These are phyloP conservation scores for Drosophila anomelani DNA, from an alignment of 2,888 invertebrate genomes.

Conservation along the genomic window DNA sequence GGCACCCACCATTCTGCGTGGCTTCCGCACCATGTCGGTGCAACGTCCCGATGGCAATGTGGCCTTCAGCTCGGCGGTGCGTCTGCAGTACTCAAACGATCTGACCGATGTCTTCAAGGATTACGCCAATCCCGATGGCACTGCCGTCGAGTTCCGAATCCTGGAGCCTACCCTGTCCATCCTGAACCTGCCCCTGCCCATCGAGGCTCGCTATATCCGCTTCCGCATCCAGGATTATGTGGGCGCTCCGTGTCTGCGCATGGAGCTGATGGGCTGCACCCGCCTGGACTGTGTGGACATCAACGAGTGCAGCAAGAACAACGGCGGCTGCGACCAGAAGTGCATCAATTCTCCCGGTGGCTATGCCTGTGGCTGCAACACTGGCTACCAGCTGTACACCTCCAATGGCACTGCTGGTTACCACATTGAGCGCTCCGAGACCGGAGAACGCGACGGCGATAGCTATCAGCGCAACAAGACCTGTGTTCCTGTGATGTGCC, in stretches of 20 bases:
- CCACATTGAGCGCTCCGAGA: conserved; percentile 91
- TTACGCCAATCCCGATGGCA: conserved; percentile 96
- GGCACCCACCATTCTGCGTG: conserved; percentile 94
- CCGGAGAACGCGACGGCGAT: conserved; percentile 95
- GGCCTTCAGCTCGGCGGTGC: conserved; percentile 95
- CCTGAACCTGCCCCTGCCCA: conserved; percentile 94
- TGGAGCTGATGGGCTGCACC: conserved; percentile 97
- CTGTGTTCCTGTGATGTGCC: conserved; percentile 97
- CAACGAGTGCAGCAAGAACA: conserved; percentile 93
- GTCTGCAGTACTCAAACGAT: conserved; percentile 94
- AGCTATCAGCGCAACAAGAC: conserved; percentile 96
- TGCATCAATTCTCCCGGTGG: conserved; percentile 95
- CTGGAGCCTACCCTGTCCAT: conserved; percentile 96
- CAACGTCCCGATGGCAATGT: conserved; percentile 92
- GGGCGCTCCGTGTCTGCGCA: conserved; percentile 94
- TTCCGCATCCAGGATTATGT: conserved; percentile 95
- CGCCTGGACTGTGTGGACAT: conserved; percentile 94
- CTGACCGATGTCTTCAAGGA: conserved; percentile 95
- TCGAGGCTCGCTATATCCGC: conserved; percentile 94
- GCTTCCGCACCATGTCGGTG: conserved; percentile 96
- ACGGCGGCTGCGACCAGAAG: conserved; percentile 97
- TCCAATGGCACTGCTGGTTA: conserved; percentile 96
- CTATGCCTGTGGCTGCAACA: conserved; percentile 94
- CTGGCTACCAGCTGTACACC: conserved; percentile 95
- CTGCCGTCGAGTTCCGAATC: conserved; percentile 96